phyloP scores from a whole-genome alignment of 2,797 vertebrate genomes.

The Mastacembelus armatus region DNA sequence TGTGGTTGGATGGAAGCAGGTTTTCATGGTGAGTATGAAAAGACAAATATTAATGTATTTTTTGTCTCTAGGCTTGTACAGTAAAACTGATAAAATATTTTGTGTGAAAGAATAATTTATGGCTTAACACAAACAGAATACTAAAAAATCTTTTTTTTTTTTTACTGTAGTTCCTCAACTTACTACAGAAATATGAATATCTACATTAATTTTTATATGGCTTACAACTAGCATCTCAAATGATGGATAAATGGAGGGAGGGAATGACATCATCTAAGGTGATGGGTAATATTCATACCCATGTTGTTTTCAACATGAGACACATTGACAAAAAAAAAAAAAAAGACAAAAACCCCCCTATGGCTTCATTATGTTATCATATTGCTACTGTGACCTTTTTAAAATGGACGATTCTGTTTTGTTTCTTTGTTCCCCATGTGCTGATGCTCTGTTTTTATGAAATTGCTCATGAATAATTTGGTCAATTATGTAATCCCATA shows the following conservation, averaged over 20 bases:
- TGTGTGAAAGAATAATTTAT: conserved; percentile 52
- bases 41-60: conserved; percentile 31
- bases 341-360: too few relatives aligned
- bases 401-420: conserved; percentile 39
- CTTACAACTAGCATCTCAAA: too few relatives aligned
- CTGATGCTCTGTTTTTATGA: conserved; percentile 36
- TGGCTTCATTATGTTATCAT: conserved; percentile 54
- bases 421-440: neutral
- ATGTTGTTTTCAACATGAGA: conserved; percentile 67
- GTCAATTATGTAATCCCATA: conserved; percentile 61
- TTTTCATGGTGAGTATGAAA: conserved; percentile 33
- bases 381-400: conserved; percentile 65
- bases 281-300: conserved; percentile 51
- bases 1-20: conserved; percentile 15
- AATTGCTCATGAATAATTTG: conserved; percentile 64
- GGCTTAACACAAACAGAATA: conserved; percentile 31
- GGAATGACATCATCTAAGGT: conserved; percentile 64
- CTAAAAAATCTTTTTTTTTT: conserved; percentile 46
- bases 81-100: conserved; percentile 33
- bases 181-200: too few relatives aligned
- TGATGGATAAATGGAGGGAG: conserved; percentile 50
- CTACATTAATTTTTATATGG: too few relatives aligned
- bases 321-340: conserved; percentile 50
- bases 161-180: too few relatives aligned
- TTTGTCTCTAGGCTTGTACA: conserved; percentile 24